Base-by-base conservation (phyloP, 2,888 invertebrate genomes). In the Plutella xylostella region DNA sequence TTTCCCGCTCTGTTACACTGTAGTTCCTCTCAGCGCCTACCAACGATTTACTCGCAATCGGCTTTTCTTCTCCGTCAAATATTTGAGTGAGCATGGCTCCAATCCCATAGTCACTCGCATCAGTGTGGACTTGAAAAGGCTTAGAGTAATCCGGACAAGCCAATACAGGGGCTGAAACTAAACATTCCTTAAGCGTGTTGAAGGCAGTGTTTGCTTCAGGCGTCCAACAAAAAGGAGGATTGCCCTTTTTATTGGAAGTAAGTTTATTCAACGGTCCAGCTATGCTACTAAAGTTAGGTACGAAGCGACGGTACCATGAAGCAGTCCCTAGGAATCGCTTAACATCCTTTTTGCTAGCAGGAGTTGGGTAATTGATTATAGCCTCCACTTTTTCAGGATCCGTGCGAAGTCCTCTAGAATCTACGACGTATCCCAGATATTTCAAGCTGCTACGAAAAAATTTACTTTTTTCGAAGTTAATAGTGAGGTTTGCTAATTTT, bases 271-370 rank as follows among this genome's bases (percentile, higher is more conserved):
- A 40, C 0, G 55, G 57, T 1, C 45, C 47, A 9, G 57, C 51
- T 4, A 52, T 38, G 14, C 44, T 45, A 20, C 54, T 55, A 46
- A 58, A 56, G 19, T 53, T 51, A 2, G 51, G 52, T 7, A 56
- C 45, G 19, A 58, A 58, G 1, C 55, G 38, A 0, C 60, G 45
- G 43, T 56, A 58, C 57, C 56, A 60, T 6, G 54, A 42, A 6
- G 55, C 52, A 4, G 52, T 55, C 5, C 55, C 57, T 1, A 57
- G n/a, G 35, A 60, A 58, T 1, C 54, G 44, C 14, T 44, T 48
- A 2, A 58, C 46, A 7, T 60, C 56, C 28, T 56, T 56, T 3
- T 46, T 40, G 34, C 43, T 48, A 15, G 49, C 50, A 7, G 60
- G 57, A 4, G 50, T 50, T 3, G 55, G 53, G 19, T 47, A 55